Evolutionary conservation across 2,888 invertebrate species (phyloP), one percentile per base, ranked within the genome.

Genomic region (Agrotis segetum): DNA sequence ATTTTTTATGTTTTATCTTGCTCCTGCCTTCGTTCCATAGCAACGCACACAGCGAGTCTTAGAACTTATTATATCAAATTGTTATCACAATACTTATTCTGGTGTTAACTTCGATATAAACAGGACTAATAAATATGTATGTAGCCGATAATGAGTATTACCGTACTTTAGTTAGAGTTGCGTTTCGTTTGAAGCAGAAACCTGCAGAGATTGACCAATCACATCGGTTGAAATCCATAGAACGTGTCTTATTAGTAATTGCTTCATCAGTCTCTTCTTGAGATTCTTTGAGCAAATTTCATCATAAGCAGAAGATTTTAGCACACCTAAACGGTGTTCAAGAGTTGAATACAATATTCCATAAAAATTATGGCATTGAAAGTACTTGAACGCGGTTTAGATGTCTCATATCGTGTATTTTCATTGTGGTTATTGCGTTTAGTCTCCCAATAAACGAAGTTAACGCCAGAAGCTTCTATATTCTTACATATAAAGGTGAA

Each of bases 71-170:
- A 11, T 68, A 29, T 49, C 19, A 60, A 77, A 13, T 52, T 55
- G 46, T 74, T 64, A 67, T 63, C 62, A 29, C 60, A 29, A 63
- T 67, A 52, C 13, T 46, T 75, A 21, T 17, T 59, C 24, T 77
- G 46, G 55, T 66, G 66, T 71, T 67, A 17, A 55, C 50, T 50
- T 60, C 44, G 56, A 14, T 34, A 14, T 21, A 50, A 49, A n/a
- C 19, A 58, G 21, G 44, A 1, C 46, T 58, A 40, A 1, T n/a
- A 17, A 24, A 40, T 11, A 11, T 46, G 24, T 21, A 14, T 50
- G 29, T 46, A 40, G 11, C 21, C n/a, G 13, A 71, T 1, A 46
- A 16, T 9, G n/a, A 9, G 29, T 24, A 6, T 46, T 70, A 24
- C 24, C 9, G 2, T 11, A 40, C 11, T 40, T 40, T 1, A 40